Evolutionary conservation across 2,888 invertebrate species (phyloP).

Genomic region (Himalopsyche tibetana): DNA sequence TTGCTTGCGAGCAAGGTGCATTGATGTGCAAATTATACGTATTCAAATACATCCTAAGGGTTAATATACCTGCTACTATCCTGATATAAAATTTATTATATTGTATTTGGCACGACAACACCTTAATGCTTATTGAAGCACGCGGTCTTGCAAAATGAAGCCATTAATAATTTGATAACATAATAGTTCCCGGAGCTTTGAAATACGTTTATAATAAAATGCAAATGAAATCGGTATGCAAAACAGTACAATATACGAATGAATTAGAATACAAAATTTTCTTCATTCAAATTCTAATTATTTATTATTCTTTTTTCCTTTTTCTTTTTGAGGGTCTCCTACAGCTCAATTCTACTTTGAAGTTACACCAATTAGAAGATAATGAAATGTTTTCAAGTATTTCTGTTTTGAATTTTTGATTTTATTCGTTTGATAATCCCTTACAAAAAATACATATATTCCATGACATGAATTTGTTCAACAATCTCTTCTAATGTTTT

Average conservation of each 20-base stretch:
- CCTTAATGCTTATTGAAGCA: conserved; percentile 55
- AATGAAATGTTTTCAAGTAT: too few relatives aligned
- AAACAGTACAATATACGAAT: not conserved
- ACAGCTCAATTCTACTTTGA: too few relatives aligned
- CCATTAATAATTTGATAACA: conserved; percentile 29
- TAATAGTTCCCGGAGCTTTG: not conserved
- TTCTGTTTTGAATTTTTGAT: too few relatives aligned
- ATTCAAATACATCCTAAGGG: conserved; percentile 35
- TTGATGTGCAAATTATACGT: conserved; percentile 33
- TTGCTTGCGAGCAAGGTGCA: not conserved
- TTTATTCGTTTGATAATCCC: too few relatives aligned
- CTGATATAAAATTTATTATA: conserved; percentile 58
- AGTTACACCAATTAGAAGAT: too few relatives aligned
- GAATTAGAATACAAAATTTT: too few relatives aligned
- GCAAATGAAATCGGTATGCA: not conserved
- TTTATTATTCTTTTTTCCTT: too few relatives aligned
- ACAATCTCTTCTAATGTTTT: too few relatives aligned
- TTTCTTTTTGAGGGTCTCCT: too few relatives aligned
- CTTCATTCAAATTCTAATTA: too few relatives aligned
- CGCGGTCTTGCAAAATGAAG: conserved; percentile 45
- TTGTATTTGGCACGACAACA: conserved; percentile 56
- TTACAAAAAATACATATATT: too few relatives aligned
- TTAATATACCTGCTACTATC: conserved; percentile 50
- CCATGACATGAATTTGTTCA: too few relatives aligned
- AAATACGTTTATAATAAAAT: conserved; percentile 38